These are phyloP conservation scores for Muscidifurax raptorellus DNA, from an alignment of 1,140 invertebrate species.

Conservation along the genomic window DNA sequence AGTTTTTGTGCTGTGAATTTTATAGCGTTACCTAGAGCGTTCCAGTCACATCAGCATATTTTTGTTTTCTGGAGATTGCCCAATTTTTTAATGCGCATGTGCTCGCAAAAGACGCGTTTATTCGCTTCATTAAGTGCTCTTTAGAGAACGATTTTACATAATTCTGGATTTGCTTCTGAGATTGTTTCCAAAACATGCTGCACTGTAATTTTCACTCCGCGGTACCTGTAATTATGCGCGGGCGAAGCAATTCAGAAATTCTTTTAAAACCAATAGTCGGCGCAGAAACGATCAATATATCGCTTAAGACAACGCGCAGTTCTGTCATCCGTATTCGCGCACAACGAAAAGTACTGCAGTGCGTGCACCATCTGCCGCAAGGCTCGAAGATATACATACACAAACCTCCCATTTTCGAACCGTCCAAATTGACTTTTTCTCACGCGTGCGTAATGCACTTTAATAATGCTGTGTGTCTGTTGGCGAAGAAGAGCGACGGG, in stretches of 20 bases:
- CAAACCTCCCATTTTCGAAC: conserved; percentile 9
- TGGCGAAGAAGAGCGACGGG: not conserved
- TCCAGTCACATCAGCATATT: too few relatives aligned
- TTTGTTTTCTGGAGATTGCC: too few relatives aligned
- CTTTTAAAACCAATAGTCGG: not conserved
- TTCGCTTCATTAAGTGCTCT: too few relatives aligned
- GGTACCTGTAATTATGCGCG: conserved; percentile 2
- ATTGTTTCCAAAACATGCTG: not conserved
- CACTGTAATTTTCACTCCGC: not conserved
- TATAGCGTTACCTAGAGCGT: too few relatives aligned
- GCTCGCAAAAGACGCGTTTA: too few relatives aligned
- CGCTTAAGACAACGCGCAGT: not conserved
- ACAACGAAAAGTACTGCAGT: not conserved
- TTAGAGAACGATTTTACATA: too few relatives aligned
- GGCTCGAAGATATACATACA: not conserved
- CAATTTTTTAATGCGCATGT: too few relatives aligned
- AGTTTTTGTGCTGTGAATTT: too few relatives aligned
- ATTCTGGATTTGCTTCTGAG: not conserved
- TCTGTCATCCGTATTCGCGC: not conserved
- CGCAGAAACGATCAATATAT: not conserved
- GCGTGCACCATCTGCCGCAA: conserved; percentile 31
- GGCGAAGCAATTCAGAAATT: not conserved
- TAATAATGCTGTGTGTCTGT: not conserved
- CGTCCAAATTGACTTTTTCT: conserved; percentile 28
- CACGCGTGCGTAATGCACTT: conserved; percentile 22